Base-by-base conservation (phyloP, 1,140 invertebrate genomes). In the Panagrolaimus sp. region DNA sequence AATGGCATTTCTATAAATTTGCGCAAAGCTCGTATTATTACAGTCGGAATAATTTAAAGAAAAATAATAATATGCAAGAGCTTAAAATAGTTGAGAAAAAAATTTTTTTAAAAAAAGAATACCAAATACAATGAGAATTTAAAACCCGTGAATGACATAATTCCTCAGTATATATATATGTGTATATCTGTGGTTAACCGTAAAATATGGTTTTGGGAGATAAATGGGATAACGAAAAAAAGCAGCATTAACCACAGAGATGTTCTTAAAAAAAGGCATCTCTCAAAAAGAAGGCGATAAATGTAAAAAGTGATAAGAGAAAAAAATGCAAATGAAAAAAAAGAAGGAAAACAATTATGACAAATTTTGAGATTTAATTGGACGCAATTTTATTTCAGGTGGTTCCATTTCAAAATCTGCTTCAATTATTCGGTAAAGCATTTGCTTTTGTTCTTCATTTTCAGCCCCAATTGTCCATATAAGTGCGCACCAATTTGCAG, bases 401-500 rank as follows among this genome's bases (percentile, higher is more conserved):
- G 79, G 79, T 25, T 75, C 77, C 44, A 76, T 46, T 27, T 81
- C 71, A 64, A 66, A 81, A 62, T 82, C 70, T 25, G 66, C 42
- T 9, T 47, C 46, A 27, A 74, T 67, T 43, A 81, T 73, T 16
- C 67, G 62, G 48, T 76, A 63, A 44, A 81, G 46, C 45, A 77
- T 68, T 46, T 23, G 57, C 44, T 67, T 51, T 67, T 81, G 81
- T 11, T 31, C 62, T 13, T 70, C 45, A 20, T 74, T 61, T 61
- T 78, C 74, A 25, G 64, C 42, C 25, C 78, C 75, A 25, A 81
- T 66, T 20, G 79, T 81, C 64, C 72, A 74, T 25, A 83, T 74
- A 14, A 81, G 72, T 9, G 79, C 75, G 64, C 77, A 81, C 78
- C 81, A 81, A 66, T 82, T 81, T 61, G 76, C 79, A 68, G 69